Percentiles rank a stretch among this genome's conserved stretches.
Evolutionary conservation across 2,888 invertebrate species (phyloP).

Genomic region (Hipparchia sbordonii): DNA sequence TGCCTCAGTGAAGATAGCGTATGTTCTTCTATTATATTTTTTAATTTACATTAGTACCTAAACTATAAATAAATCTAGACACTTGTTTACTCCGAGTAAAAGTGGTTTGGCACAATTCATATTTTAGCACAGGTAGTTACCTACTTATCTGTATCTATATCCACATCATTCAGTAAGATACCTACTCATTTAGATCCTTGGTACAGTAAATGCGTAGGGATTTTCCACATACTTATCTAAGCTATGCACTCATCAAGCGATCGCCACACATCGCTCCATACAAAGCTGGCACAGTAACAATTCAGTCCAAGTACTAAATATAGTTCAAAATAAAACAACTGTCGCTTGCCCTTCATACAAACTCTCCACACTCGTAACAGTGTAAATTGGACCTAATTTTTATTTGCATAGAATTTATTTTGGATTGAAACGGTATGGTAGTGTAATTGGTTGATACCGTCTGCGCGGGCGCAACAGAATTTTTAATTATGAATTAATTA

Average conservation of each 20-base stretch:
- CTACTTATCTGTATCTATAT: neutral
- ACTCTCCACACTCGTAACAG: slow-evolving; percentile 53
- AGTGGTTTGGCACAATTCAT: too few species aligned
- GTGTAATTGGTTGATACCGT: slow-evolving; percentile 73
- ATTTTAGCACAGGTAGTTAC: too few species aligned
- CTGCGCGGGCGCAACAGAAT: slow-evolving; percentile 79
- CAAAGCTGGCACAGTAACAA: slow-evolving; percentile 78
- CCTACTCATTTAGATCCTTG: neutral
- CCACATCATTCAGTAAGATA: neutral
- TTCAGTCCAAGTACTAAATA: slow-evolving; percentile 79
- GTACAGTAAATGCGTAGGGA: slow-evolving; percentile 16
- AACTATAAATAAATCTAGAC: too few species aligned
- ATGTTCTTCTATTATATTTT: too few species aligned
- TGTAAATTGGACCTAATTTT: slow-evolving; percentile 58
- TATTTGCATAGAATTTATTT: slow-evolving; percentile 60
- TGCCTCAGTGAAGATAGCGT: too few species aligned
- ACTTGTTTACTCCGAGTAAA: too few species aligned
- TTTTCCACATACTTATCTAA: slow-evolving; percentile 34
- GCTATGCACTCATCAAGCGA: slow-evolving; percentile 53
- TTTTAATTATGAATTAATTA: slow-evolving; percentile 83
- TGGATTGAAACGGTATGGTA: slow-evolving; percentile 55
- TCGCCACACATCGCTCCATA: slow-evolving; percentile 62
- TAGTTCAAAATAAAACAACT: slow-evolving; percentile 82
- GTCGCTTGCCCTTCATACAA: slow-evolving; percentile 80
- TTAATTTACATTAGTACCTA: too few species aligned